Conservation (phyloP, 2,113 vertebrate species). For the Strix uralensis region DNA sequence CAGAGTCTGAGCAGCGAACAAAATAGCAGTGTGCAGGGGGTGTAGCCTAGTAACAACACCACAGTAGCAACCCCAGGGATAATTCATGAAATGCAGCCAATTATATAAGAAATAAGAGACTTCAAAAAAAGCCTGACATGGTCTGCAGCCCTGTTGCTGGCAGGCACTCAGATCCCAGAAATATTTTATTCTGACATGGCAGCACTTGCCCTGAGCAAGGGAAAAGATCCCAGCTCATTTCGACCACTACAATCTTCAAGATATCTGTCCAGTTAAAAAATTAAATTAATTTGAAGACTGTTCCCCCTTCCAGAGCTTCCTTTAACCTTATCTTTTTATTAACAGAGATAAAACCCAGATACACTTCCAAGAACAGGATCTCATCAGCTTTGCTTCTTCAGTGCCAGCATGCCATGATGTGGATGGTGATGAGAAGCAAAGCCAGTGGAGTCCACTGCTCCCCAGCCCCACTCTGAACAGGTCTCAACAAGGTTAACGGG, state of each 20-base stretch:
- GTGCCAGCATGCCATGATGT: fast-evolving
- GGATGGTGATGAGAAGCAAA: neutral
- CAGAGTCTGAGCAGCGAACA: neutral
- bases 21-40: neutral
- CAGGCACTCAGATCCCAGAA: neutral
- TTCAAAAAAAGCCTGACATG: neutral
- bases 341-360: neutral
- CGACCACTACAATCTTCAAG: neutral
- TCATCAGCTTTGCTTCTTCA: neutral
- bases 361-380: neutral
- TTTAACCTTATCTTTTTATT: neutral
- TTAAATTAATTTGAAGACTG: neutral
- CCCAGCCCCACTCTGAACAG: neutral
- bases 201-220: neutral
- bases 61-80: neutral
- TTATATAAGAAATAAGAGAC: neutral
- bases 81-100: neutral
- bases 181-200: neutral
- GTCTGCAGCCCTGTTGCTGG: neutral
- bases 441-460: neutral
- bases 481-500: neutral
- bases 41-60: neutral
- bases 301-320: neutral
- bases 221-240: neutral
- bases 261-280: neutral